Percentiles rank a stretch among this genome's conserved stretches.
These are phyloP conservation scores for Teleiodes luculella DNA, from an alignment of 2,888 invertebrate genomes.

Conservation along the genomic window DNA sequence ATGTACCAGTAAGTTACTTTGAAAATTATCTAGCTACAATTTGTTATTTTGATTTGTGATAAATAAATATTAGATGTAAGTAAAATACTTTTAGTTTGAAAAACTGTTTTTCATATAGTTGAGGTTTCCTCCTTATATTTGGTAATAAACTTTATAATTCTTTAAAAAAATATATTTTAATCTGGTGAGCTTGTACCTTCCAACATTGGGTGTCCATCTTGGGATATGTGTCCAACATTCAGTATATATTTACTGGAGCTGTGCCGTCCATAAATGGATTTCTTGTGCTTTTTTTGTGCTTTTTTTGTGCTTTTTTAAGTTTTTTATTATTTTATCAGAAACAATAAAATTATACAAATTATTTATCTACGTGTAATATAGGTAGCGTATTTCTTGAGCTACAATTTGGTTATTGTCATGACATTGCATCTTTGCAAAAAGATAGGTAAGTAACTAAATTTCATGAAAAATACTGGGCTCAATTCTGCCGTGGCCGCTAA, in stretches of 20 bases:
- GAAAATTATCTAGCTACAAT: no score
- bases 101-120: neutral
- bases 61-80: slow-evolving; percentile 5
- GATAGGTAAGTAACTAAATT: neutral
- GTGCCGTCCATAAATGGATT: slow-evolving; percentile 1
- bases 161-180: neutral
- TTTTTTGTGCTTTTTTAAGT: neutral
- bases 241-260: neutral
- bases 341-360: neutral
- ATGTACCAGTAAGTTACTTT: no score
- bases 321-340: neutral
- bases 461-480: no score
- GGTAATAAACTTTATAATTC: neutral
- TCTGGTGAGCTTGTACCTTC: neutral
- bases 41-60: neutral
- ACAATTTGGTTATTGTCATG: neutral
- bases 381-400: neutral
- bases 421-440: neutral
- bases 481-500: no score
- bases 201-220: neutral
- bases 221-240: neutral
- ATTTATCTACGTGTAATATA: neutral
- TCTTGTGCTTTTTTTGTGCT: neutral
- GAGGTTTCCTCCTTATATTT: neutral
- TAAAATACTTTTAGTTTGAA: neutral